Evolutionary conservation across 2,797 vertebrate species (phyloP).

Genomic region (Chaetophractus vellerosus): DNA sequence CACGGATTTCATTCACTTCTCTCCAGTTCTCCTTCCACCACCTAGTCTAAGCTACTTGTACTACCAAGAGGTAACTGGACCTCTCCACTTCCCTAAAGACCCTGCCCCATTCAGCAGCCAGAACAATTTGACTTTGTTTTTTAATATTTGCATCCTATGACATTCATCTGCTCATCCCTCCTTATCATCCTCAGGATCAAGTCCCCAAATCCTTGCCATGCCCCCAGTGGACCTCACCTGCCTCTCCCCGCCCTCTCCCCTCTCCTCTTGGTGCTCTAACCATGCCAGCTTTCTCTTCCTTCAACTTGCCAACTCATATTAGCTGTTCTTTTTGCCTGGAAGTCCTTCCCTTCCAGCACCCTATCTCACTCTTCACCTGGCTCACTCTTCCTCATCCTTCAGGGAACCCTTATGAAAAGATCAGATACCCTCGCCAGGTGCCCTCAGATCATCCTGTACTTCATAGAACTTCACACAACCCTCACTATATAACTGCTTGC

Average conservation of each 20-base stretch:
- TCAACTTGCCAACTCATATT: background rate
- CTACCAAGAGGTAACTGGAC: background rate
- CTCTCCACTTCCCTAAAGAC: background rate
- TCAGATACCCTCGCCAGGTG: background rate
- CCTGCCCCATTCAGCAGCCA: background rate
- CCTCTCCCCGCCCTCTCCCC: background rate
- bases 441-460: background rate
- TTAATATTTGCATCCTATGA: background rate
- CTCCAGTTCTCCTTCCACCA: background rate
- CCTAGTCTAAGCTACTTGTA: background rate
- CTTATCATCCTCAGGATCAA: background rate
- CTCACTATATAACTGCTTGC: fast-evolving
- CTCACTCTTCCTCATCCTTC: background rate
- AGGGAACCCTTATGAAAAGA: background rate
- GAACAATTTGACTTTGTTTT: background rate
- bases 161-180: background rate
- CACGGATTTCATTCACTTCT: background rate
- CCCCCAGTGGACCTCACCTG: background rate
- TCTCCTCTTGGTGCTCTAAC: background rate
- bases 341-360: background rate
- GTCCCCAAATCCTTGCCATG: background rate
- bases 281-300: background rate
- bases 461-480: background rate
- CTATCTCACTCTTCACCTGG: background rate
- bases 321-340: background rate